Conservation (phyloP, 64 coral and sea anemone genomes). For the Porites lutea region DNA sequence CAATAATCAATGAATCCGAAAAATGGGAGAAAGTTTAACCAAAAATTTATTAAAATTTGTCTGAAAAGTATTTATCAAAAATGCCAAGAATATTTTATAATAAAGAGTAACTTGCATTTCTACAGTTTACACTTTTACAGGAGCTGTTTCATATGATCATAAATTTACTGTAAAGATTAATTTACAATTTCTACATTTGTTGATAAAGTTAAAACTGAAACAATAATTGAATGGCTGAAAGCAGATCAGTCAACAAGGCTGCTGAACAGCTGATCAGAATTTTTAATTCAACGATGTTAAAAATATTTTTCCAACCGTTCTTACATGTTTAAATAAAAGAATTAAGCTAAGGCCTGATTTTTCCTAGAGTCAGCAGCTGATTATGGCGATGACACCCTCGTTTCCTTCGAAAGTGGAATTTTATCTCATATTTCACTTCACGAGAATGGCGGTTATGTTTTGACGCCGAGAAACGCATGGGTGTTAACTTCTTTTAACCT, state of each 20-base stretch:
- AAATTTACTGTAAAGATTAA: too few relatives aligned
- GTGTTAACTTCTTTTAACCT: neutral
- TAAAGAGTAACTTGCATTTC: neutral
- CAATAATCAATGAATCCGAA: too few relatives aligned
- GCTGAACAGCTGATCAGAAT: neutral
- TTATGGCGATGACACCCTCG: neutral
- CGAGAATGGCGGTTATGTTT: too few relatives aligned
- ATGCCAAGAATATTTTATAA: neutral
- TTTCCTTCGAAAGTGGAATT: neutral
- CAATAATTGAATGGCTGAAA: too few relatives aligned
- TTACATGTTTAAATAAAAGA: neutral
- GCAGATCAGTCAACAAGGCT: too few relatives aligned
- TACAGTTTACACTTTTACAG: neutral
- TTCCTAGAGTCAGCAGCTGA: neutral
- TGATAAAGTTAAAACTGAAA: too few relatives aligned
- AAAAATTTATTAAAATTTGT: neutral
- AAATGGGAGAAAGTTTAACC: too few relatives aligned
- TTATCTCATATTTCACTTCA: neutral
- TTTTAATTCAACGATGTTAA: too few relatives aligned
- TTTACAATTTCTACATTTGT: too few relatives aligned
- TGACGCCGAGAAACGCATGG: neutral
- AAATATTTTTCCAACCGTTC: too few relatives aligned
- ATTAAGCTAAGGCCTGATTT: neutral
- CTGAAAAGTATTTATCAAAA: slow-evolving; percentile 14
- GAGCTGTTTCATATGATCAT: too few relatives aligned